phyloP scores from a whole-genome alignment of 2,888 invertebrate genomes.

The Aplocera efformata region DNA sequence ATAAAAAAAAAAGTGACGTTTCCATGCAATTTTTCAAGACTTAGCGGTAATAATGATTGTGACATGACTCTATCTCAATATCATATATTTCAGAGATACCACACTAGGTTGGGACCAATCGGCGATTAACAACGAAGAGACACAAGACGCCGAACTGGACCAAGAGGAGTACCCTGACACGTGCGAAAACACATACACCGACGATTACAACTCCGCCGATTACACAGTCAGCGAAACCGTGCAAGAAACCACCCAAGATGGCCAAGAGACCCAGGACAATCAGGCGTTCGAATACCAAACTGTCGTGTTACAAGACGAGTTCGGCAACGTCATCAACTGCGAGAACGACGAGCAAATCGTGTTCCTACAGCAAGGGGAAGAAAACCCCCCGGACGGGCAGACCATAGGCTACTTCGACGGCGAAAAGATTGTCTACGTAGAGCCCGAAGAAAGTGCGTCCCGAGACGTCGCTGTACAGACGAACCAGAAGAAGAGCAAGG shows the following conservation, averaged over 20 bases:
- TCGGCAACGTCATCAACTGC: slow-evolving; percentile 28
- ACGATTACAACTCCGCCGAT: slow-evolving; percentile 20
- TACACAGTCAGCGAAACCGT: slow-evolving; percentile 21
- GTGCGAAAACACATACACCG: slow-evolving; percentile 16
- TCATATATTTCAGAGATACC: slow-evolving; percentile 13
- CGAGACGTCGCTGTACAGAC: slow-evolving; percentile 33
- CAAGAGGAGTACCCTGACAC: slow-evolving; percentile 9
- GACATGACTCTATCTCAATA: too few species aligned
- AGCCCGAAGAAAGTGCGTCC: slow-evolving; percentile 14
- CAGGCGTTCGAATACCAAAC: slow-evolving; percentile 23
- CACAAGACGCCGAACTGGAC: slow-evolving; percentile 2
- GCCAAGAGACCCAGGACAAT: background rate
- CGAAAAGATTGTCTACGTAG: slow-evolving; percentile 26
- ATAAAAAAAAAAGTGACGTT: too few species aligned
- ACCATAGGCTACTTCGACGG: slow-evolving; percentile 30
- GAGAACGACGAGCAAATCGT: slow-evolving; percentile 26
- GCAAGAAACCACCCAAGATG: background rate
- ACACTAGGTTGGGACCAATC: slow-evolving; percentile 24
- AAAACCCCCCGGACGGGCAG: slow-evolving; percentile 19
- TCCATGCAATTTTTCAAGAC: too few species aligned
- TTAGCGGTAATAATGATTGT: too few species aligned
- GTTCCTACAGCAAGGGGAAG: slow-evolving; percentile 23
- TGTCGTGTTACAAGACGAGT: slow-evolving; percentile 28
- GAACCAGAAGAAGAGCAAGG: slow-evolving; percentile 19
- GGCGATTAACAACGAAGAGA: slow-evolving; percentile 16